phyloP scores from a whole-genome alignment of 1,140 invertebrate genomes.

The Stratiolaelaps scimitus region DNA sequence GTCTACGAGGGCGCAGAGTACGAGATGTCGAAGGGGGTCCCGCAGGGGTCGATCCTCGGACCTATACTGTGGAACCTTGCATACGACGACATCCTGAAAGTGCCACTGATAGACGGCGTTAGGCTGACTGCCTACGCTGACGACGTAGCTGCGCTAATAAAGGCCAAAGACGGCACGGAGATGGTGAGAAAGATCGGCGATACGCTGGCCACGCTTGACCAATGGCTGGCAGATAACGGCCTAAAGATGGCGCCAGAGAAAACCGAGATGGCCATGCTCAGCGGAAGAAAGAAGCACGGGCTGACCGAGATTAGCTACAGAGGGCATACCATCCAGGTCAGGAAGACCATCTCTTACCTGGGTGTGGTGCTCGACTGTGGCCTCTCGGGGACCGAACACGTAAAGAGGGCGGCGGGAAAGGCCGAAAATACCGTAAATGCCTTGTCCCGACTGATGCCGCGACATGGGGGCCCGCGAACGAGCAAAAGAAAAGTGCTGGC shows the following conservation, averaged over 20 bases:
- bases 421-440: not conserved
- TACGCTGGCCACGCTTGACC: too few species aligned
- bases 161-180: too few species aligned
- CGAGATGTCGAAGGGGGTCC: not conserved
- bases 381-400: not conserved
- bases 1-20: not conserved
- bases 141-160: too few species aligned
- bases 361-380: not conserved
- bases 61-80: too few species aligned
- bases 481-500: not conserved
- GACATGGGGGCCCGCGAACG: not conserved
- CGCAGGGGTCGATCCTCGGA: slow-evolving; percentile 1
- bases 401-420: not conserved
- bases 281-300: too few species aligned
- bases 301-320: not conserved
- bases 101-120: too few species aligned
- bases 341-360: not conserved
- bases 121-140: too few species aligned
- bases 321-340: not conserved
- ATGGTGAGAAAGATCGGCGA: too few species aligned
- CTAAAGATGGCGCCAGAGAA: too few species aligned
- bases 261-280: too few species aligned
- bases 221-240: too few species aligned
- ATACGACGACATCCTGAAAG: too few species aligned
- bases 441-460: slow-evolving; percentile 1